Percentiles rank a stretch among this genome's conserved stretches.
Conservation (phyloP, 2,113 vertebrate genomes). For the Rhinopomastus cyanomelas region DNA sequence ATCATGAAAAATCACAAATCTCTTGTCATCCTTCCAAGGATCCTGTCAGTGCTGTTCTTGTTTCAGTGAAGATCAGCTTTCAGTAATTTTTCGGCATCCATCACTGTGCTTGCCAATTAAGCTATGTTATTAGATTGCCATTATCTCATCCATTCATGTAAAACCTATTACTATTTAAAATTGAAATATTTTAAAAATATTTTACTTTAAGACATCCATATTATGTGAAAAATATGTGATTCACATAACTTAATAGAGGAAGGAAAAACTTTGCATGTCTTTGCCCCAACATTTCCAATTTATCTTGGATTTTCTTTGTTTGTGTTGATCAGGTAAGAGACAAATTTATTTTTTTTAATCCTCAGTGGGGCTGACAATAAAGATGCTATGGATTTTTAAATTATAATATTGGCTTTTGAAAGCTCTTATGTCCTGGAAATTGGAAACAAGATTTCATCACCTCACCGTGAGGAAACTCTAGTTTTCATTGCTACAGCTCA, state of each 20-base stretch:
- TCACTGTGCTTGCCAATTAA: background rate
- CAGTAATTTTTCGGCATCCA: slow-evolving; percentile 36
- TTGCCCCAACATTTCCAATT: background rate
- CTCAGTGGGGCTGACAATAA: background rate
- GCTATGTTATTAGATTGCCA: slow-evolving; percentile 43
- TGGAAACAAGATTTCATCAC: background rate
- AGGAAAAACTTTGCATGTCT: background rate
- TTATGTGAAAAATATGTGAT: slow-evolving; percentile 11
- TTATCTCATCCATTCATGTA: slow-evolving; percentile 47
- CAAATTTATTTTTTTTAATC: background rate
- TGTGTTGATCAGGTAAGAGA: background rate
- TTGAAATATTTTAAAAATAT: slow-evolving; percentile 15
- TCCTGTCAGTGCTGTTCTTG: slow-evolving; percentile 21
- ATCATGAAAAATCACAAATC: slow-evolving; percentile 41
- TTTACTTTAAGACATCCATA: background rate
- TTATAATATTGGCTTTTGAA: background rate
- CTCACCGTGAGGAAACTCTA: background rate
- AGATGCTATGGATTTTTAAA: background rate
- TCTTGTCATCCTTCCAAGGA: slow-evolving; percentile 55
- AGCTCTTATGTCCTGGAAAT: background rate
- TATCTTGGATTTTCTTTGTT: background rate
- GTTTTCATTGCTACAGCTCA: background rate
- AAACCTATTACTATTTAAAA: slow-evolving; percentile 56
- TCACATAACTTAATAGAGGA: background rate
- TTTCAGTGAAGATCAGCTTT: slow-evolving; percentile 46